phyloP scores from a whole-genome alignment of 1,140 invertebrate genomes.

The Euwallacea similis region DNA sequence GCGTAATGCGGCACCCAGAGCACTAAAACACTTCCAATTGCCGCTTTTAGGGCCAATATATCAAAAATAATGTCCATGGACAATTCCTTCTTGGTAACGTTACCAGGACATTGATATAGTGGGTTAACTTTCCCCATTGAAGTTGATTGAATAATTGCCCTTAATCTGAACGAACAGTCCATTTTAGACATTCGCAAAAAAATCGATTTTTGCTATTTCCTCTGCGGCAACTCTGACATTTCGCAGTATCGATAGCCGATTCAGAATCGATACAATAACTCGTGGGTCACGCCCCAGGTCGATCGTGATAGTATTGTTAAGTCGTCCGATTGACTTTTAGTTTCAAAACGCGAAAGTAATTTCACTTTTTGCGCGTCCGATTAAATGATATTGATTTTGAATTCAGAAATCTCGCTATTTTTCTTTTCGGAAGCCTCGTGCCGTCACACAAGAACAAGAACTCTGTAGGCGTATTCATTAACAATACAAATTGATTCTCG shows the following conservation, averaged over 20 bases:
- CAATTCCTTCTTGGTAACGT: neutral
- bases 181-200: neutral
- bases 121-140: too few relatives aligned
- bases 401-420: too few relatives aligned
- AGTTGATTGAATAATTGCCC: too few relatives aligned
- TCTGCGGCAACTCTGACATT: neutral
- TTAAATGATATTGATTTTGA: too few relatives aligned
- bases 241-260: neutral
- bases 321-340: conserved; percentile 36
- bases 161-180: too few relatives aligned
- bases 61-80: neutral
- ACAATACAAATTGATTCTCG: conserved; percentile 40
- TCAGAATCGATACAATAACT: conserved; percentile 16
- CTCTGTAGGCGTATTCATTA: conserved; percentile 39
- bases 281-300: conserved; percentile 46
- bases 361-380: neutral
- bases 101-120: too few relatives aligned
- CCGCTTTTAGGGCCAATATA: too few relatives aligned
- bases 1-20: too few relatives aligned
- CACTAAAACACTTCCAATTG: too few relatives aligned
- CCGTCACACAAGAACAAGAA: conserved; percentile 27
- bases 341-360: conserved; percentile 17
- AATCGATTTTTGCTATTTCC: neutral
- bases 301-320: conserved; percentile 47
- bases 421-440: conserved; percentile 13